These are phyloP conservation scores for Myzus persicae DNA, from an alignment of 1,140 invertebrate species.

Conservation along the genomic window DNA sequence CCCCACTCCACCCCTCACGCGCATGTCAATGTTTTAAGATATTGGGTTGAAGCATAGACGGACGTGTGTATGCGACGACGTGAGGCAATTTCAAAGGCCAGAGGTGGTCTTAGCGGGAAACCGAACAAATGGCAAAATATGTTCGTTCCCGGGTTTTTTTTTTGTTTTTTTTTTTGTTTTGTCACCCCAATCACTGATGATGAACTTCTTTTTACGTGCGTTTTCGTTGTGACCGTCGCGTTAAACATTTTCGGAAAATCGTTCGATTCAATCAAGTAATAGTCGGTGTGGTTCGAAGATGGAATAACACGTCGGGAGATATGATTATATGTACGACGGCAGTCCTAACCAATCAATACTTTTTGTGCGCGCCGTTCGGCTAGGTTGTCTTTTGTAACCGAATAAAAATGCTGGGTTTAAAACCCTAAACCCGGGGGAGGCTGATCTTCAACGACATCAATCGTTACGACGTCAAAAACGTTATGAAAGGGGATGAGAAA, in stretches of 20 bases:
- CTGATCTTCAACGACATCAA: constrained; percentile 6
- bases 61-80: not conserved
- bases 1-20: not conserved
- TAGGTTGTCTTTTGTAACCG: constrained; percentile 22
- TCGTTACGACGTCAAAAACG: constrained; percentile 35
- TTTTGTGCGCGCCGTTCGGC: not conserved
- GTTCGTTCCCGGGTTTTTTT: not conserved
- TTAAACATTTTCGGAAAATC: constrained; percentile 10
- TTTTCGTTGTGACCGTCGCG: not conserved
- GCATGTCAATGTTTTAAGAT: constrained; percentile 35
- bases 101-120: constrained; percentile 27
- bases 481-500: not conserved
- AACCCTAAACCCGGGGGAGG: not conserved
- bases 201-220: not conserved
- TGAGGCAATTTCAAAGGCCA: constrained; percentile 51
- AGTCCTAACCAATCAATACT: constrained; percentile 39
- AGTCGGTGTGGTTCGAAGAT: not conserved
- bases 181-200: not conserved
- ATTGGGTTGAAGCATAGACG: not conserved
- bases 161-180: not conserved
- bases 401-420: constrained; percentile 32
- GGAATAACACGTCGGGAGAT: not conserved
- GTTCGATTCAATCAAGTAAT: constrained; percentile 34
- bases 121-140: constrained; percentile 34
- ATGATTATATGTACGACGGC: not conserved